Percentiles rank a stretch among this genome's conserved stretches.
These are phyloP conservation scores for Sorex araneus DNA, from an alignment of 2,113 vertebrate genomes.

Conservation along the genomic window DNA sequence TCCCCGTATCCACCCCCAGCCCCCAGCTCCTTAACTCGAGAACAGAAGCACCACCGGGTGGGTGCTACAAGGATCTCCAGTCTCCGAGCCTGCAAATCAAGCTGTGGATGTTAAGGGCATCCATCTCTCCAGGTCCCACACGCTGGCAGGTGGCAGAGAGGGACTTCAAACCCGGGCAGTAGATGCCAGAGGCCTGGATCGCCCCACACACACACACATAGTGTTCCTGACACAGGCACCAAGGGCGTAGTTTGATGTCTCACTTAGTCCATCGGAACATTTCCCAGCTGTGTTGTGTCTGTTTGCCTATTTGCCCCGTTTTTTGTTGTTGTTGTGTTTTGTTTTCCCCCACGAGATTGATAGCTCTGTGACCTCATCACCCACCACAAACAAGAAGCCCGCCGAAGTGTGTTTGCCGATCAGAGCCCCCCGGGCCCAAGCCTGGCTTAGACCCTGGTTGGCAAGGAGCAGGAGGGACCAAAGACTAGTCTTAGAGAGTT, in stretches of 20 bases:
- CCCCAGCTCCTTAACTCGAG: not conserved
- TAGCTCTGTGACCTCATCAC: slow-evolving; percentile 1
- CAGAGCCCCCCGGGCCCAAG: not conserved
- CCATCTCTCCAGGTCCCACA: not conserved
- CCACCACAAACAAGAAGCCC: not conserved
- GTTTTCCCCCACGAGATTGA: not conserved
- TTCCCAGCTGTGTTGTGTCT: not conserved
- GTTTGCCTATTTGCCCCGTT: not conserved
- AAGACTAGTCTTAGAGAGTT: not conserved
- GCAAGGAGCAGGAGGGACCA: not conserved
- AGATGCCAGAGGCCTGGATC: not conserved
- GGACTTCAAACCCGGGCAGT: not conserved
- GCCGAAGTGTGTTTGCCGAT: not conserved
- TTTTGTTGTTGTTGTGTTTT: too few relatives aligned
- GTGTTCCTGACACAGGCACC: too few relatives aligned
- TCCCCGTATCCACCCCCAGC: not conserved
- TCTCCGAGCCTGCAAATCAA: not conserved
- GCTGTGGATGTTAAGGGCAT: not conserved
- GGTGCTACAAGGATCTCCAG: not conserved
- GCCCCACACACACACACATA: too few relatives aligned
- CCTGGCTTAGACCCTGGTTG: not conserved
- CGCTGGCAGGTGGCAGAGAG: not conserved
- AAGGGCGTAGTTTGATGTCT: not conserved
- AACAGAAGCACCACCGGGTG: not conserved
- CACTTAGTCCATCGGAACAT: not conserved